Conservation (phyloP, 2,888 invertebrate species). For the Phania funesta region DNA sequence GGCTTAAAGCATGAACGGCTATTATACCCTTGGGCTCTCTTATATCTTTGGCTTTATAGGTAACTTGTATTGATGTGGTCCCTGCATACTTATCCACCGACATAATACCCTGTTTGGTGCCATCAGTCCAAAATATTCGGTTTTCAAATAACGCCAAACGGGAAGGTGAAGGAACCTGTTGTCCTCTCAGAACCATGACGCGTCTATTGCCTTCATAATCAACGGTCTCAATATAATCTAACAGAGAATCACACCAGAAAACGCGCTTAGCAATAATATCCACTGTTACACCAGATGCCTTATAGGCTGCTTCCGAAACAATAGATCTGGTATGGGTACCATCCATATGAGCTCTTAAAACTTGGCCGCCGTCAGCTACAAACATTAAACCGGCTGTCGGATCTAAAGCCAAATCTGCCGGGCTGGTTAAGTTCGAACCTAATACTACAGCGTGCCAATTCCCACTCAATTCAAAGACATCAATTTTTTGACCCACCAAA, state of each 20-base stretch:
- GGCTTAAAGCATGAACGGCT: conserved; percentile 89
- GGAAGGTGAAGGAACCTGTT: conserved; percentile 92
- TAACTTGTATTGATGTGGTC: conserved; percentile 87
- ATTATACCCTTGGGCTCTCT: conserved; percentile 92
- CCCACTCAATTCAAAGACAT: conserved; percentile 94
- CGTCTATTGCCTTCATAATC: conserved; percentile 94
- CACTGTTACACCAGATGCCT: conserved; percentile 94
- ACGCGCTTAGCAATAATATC: conserved; percentile 94
- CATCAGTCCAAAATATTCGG: conserved; percentile 94
- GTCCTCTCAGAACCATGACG: conserved; percentile 89
- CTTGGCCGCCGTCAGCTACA: conserved; percentile 91
- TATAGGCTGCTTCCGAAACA: conserved; percentile 95
- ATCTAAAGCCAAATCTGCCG: conserved; percentile 95
- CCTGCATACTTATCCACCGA: conserved; percentile 93
- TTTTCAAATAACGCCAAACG: conserved; percentile 92
- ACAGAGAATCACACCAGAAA: conserved; percentile 97
- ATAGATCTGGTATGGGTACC: conserved; percentile 91
- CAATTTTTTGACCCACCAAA: conserved; percentile 94
- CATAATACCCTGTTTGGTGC: conserved; percentile 93
- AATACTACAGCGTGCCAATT: conserved; percentile 94
- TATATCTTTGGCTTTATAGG: conserved; percentile 90
- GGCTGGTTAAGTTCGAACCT: conserved; percentile 93
- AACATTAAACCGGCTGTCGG: conserved; percentile 94
- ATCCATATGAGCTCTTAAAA: conserved; percentile 95
- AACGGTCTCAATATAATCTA: conserved; percentile 97